phyloP scores from a whole-genome alignment of 2,888 invertebrate species.

The Drosophila affinis region DNA sequence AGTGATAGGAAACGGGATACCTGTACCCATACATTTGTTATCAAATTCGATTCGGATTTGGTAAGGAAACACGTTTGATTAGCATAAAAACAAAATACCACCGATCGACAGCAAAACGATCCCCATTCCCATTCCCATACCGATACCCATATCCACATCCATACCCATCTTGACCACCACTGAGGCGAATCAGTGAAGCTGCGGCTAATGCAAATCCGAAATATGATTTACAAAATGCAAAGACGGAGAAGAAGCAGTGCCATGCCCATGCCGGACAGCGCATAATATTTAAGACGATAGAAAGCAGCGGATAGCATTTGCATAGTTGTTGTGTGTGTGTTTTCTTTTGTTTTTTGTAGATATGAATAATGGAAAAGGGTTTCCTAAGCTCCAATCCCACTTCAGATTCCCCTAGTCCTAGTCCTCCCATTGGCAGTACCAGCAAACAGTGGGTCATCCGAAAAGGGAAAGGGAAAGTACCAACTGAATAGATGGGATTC shows the following conservation, averaged over 20 bases:
- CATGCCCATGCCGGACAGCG: conserved; percentile 13
- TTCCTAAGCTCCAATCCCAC: conserved; percentile 34
- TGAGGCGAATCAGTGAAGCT: conserved; percentile 6
- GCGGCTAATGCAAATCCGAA: conserved; percentile 53
- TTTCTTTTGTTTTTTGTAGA: background rate
- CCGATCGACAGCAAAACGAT: conserved; percentile 20
- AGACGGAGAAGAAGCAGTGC: background rate
- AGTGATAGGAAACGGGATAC: conserved; percentile 13
- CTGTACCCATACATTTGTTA: conserved; percentile 19
- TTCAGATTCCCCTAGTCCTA: conserved; percentile 14
- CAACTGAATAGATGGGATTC: background rate
- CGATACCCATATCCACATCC: background rate
- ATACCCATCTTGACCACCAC: background rate
- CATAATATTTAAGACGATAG: conserved; percentile 54
- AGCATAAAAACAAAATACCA: conserved; percentile 47
- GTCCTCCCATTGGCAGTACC: conserved; percentile 3
- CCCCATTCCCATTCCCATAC: conserved; percentile 11
- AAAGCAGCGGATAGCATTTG: conserved; percentile 65
- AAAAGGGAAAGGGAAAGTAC: conserved; percentile 62
- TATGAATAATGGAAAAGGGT: conserved; percentile 43
- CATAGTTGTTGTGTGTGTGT: conserved; percentile 40
- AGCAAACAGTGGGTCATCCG: background rate
- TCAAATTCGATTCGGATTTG: conserved; percentile 44
- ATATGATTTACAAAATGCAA: conserved; percentile 61
- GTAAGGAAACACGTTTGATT: conserved; percentile 65